A percentile compares a stretch with the other conserved stretches of the same genome.
Evolutionary conservation across 2,797 vertebrate species (phyloP).

Genomic region (Pteronotus mesoamericanus): DNA sequence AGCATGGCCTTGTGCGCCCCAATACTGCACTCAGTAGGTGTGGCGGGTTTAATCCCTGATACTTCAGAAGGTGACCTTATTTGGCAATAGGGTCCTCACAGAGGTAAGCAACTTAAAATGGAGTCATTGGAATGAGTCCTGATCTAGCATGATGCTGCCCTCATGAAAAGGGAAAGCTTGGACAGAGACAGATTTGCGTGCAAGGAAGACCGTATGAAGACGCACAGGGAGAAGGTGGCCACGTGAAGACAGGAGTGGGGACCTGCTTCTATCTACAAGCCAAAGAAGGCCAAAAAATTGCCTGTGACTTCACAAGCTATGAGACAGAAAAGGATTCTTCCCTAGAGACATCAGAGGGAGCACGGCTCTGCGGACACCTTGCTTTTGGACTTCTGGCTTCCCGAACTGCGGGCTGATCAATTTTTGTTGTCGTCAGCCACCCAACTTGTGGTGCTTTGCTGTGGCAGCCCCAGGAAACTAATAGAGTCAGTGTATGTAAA

Average conservation of each 20-base stretch:
- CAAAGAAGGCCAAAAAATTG: background rate
- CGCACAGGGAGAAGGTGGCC: background rate
- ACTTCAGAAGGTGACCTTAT: background rate
- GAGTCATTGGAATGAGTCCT: background rate
- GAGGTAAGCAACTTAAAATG: background rate
- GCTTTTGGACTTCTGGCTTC: background rate
- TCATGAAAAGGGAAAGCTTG: background rate
- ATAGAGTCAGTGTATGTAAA: fast-evolving
- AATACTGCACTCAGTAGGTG: background rate
- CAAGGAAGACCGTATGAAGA: background rate
- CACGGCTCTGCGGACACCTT: background rate
- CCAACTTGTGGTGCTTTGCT: background rate
- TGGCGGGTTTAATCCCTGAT: background rate
- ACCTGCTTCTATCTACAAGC: fast-evolving
- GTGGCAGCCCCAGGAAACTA: background rate
- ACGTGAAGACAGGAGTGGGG: fast-evolving
- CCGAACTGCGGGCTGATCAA: background rate
- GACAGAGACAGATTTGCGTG: background rate
- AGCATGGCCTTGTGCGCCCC: fast-evolving
- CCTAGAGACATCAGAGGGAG: background rate
- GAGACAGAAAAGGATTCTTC: background rate
- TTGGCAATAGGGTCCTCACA: background rate
- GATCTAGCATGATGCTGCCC: background rate
- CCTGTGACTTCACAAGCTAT: fast-evolving
- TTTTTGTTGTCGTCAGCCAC: background rate